Base-by-base conservation (phyloP, 2,888 invertebrate genomes). In the Mantis religiosa region DNA sequence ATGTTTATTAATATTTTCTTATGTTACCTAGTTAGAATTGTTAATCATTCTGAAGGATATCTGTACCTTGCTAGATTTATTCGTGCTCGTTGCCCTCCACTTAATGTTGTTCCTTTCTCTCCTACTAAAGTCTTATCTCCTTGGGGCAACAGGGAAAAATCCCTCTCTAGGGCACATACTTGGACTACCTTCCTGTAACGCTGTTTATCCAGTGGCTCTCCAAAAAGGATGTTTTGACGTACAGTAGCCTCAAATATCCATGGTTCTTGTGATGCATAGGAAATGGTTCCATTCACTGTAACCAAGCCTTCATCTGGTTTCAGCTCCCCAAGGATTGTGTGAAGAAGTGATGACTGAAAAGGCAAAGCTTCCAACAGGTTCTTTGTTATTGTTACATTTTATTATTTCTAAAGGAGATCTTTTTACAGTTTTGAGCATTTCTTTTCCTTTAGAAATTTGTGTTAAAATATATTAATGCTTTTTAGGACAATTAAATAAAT, bases 11-110 rank as follows among this genome's bases (percentile, higher is more conserved):
- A 41, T 12, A 41, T 41, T 12, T 41, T 41, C 12, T 4, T 34
- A 0, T 7, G 7, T 7, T 34, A 7, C 7, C 34, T 34, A 34
- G 3, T 34, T 7, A 34, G 34, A 7, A 34, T 41, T 41, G 41
- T 41, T 41, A 71, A 71, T 71, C 25, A 71, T 6, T 20, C 20
- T 71, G 20, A 20, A 25, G 25, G 4, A 25, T 71, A 20, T 15
- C 6, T 71, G 93, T 92, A 94, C 92, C 95, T 94, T 0, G 96
- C 97, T 84, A 97, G 94, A 91, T 96, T 96, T 89, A 98, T 95
- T 89, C 97, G 94, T 1, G 97, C 97, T 90, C 96, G 95, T 93
- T 97, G 97, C 0, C 97, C 97, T 0, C 97, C 97, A 91, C 97
- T 97, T 86, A 97, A 93, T 87, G 96, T 95, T 89, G 96, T 95